Percentiles rank a stretch among this genome's conserved stretches.
phyloP scores from a whole-genome alignment of 2,888 invertebrate genomes.

The Cephus pulcher region DNA sequence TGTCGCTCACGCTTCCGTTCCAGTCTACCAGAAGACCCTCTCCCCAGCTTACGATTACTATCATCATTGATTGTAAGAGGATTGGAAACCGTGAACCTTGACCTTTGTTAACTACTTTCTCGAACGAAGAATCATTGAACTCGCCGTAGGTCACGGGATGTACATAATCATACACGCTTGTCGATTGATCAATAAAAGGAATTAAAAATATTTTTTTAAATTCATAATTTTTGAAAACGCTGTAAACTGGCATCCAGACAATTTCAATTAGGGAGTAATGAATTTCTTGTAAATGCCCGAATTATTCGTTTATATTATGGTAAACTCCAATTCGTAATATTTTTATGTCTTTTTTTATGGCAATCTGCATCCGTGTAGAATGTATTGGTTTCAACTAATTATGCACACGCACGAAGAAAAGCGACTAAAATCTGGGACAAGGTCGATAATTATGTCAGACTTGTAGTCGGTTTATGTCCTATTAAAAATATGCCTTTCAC shows the following conservation, averaged over 20 bases:
- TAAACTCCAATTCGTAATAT: not conserved
- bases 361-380: not conserved
- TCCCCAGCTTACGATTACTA: constrained; percentile 46
- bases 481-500: constrained; percentile 22
- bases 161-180: constrained; percentile 8
- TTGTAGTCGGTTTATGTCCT: not conserved
- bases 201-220: not conserved
- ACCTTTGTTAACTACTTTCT: constrained; percentile 12
- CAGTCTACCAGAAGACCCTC: constrained; percentile 56
- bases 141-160: constrained; percentile 5
- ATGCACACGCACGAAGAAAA: constrained; percentile 14
- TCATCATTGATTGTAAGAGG: constrained; percentile 34
- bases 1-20: constrained; percentile 54
- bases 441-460: constrained; percentile 14
- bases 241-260: not conserved
- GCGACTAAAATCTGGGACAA: constrained; percentile 17
- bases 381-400: not conserved
- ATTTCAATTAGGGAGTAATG: not conserved
- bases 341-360: not conserved
- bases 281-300: not conserved
- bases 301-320: not conserved
- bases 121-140: not conserved
- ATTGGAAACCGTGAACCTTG: constrained; percentile 14
- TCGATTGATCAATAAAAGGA: constrained; percentile 9
- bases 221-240: not conserved